phyloP scores from a whole-genome alignment of 2,113 vertebrate genomes.

The Megalops atlanticus region DNA sequence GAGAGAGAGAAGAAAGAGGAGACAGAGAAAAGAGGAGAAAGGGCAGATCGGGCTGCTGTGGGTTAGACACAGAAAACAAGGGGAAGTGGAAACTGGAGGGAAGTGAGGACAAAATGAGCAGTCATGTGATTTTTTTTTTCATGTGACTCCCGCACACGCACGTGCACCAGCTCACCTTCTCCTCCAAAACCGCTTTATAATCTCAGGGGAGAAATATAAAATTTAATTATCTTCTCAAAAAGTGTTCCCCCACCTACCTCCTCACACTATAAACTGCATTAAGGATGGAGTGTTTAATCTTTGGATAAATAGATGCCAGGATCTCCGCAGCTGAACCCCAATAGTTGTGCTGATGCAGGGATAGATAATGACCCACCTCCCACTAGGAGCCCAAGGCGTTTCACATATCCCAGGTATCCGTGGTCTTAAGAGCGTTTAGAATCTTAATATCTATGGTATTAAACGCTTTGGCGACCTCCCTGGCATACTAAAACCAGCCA shows the following conservation, averaged over 20 bases:
- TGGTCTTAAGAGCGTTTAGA: conserved; percentile 25
- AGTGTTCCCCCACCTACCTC: conserved; percentile 55
- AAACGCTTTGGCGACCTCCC: conserved; percentile 60
- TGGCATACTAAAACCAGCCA: conserved; percentile 64
- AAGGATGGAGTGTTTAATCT: conserved; percentile 72
- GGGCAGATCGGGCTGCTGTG: conserved; percentile 30
- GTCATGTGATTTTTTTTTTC: background rate
- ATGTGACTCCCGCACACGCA: background rate
- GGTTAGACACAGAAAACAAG: background rate
- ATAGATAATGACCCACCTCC: conserved; percentile 24
- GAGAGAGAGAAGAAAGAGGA: background rate
- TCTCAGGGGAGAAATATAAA: conserved; percentile 48
- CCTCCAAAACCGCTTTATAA: background rate
- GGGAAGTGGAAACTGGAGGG: background rate
- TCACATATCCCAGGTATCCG: conserved; percentile 23
- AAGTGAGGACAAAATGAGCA: background rate
- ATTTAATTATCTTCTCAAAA: conserved; percentile 11
- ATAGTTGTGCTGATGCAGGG: conserved; percentile 59
- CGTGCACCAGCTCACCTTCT: background rate
- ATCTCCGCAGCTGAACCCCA: conserved; percentile 61
- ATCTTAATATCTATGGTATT: conserved; percentile 62
- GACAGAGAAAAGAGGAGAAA: conserved; percentile 20
- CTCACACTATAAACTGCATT: conserved; percentile 62
- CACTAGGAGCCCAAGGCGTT: conserved; percentile 16
- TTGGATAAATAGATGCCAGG: conserved; percentile 51